Conservation (phyloP, 2,797 vertebrate species). For the Xenentodon cancila region DNA sequence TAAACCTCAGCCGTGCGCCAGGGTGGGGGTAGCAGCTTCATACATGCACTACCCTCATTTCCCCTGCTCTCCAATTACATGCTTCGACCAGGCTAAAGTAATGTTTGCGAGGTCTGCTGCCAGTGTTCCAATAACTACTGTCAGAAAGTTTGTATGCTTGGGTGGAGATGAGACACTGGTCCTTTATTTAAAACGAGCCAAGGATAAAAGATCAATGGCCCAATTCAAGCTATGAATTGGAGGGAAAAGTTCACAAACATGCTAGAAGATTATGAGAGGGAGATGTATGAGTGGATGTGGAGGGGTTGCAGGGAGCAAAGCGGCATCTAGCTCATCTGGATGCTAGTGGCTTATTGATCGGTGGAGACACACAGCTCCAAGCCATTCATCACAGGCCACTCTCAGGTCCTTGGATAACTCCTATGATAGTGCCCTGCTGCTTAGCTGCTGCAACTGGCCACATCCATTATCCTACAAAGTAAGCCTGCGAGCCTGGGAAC, state of each 20-base stretch:
- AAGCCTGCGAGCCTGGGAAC: conserved; percentile 54
- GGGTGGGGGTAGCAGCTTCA: conserved; percentile 40
- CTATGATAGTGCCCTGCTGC: conserved; percentile 79
- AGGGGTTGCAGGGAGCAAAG: conserved; percentile 21
- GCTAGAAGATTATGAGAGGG: conserved; percentile 60
- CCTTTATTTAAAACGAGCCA: conserved; percentile 79
- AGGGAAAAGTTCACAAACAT: conserved; percentile 74
- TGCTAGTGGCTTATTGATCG: conserved; percentile 85
- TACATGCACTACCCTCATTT: conserved; percentile 27
- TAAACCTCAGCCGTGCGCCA: conserved; percentile 41
- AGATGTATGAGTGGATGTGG: conserved; percentile 52
- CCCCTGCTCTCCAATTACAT: conserved; percentile 68
- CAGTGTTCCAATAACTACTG: conserved; percentile 65
- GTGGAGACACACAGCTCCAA: conserved; percentile 75
- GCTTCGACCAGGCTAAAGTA: conserved; percentile 71
- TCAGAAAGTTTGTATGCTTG: conserved; percentile 61
- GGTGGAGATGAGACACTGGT: conserved; percentile 59
- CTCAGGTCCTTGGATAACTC: conserved; percentile 82
- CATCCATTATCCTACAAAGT: conserved; percentile 79
- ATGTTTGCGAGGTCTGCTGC: conserved; percentile 59
- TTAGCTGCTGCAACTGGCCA: conserved; percentile 76
- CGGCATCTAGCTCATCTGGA: conserved; percentile 79
- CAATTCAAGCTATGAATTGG: conserved; percentile 66
- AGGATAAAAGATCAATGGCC: conserved; percentile 78
- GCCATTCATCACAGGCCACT: conserved; percentile 84